Conservation (phyloP, 2,888 invertebrate species). For the Anthrax anthrax region DNA sequence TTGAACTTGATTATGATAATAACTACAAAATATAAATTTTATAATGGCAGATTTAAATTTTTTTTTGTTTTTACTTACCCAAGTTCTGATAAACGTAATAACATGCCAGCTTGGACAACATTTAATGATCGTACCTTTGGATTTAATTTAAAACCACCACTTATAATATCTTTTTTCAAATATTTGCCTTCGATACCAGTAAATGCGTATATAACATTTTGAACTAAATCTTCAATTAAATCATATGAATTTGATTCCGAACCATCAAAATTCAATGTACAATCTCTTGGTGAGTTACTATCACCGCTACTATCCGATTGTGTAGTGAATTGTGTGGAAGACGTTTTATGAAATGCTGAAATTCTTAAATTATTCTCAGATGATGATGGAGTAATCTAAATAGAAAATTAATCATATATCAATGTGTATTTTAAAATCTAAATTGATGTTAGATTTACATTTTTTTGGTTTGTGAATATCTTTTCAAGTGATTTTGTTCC, state of each 20-base stretch:
- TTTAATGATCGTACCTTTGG: slow-evolving; percentile 37
- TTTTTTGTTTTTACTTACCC: slow-evolving; percentile 49
- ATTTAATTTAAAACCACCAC: slow-evolving; percentile 47
- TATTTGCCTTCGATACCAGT: slow-evolving; percentile 77
- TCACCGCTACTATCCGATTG: slow-evolving; percentile 16
- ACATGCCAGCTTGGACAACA: slow-evolving; percentile 45
- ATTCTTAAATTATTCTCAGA: slow-evolving; percentile 13
- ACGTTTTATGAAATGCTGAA: slow-evolving; percentile 8
- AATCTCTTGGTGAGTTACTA: slow-evolving; percentile 8
- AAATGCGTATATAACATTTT: slow-evolving; percentile 71
- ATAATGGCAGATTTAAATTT: neutral
- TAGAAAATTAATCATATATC: neutral
- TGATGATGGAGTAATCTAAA: slow-evolving; percentile 3
- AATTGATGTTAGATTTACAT: too few species aligned
- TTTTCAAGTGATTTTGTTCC: neutral
- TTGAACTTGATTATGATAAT: slow-evolving; percentile 59
- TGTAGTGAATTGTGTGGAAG: neutral
- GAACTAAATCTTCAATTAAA: slow-evolving; percentile 39
- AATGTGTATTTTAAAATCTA: neutral
- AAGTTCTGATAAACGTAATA: slow-evolving; percentile 66
- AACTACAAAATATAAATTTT: slow-evolving; percentile 12
- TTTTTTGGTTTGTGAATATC: neutral
- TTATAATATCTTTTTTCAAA: slow-evolving; percentile 48
- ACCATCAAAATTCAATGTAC: neutral
- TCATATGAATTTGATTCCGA: slow-evolving; percentile 4